Base-by-base conservation (phyloP, 2,113 vertebrate species). In the Vimba vimba region DNA sequence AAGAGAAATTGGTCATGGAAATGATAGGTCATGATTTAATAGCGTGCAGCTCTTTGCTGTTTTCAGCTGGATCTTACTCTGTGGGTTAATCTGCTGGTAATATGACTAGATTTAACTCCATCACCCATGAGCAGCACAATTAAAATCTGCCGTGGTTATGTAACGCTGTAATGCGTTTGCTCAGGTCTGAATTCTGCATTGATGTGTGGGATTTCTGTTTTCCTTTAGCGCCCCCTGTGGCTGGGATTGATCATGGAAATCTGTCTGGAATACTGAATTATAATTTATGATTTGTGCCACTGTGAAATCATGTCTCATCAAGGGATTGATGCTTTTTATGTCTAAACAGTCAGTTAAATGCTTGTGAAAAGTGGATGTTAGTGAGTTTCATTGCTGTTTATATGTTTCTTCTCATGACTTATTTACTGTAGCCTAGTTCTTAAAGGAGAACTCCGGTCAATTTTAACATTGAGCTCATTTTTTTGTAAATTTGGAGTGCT, bases 191-290 rank as follows among this genome's bases (percentile, higher is more conserved):
- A 68, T 52, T 36, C n/a, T 25, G 21, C 10, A 13, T 64, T 52
- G 64, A 64, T 43, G 82, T 2, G 21, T 66, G n/a, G 47, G 55
- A 45, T 30, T 52, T 62, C 4, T n/a, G 89, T 57, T 57, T 7
- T 93, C 87, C 87, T 91, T 36, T 87, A 90, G 90, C 93, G 91
- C 94, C 94, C 92, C 92, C 93, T 93, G 92, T 93, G 91, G 93
- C 88, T 79, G 91, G 80, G 87, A 91, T 89, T 86, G 90, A 92
- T 91, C 87, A 88, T 62, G 73, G 36, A 91, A 92, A 68, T 64
- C 69, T 1, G 1, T 84, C 50, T 76, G 69, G 89, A 93, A 87
- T 86, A 25, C 88, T 91, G 82, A 92, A 91, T 86, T 90, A 92
- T 93, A 91, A 94, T 93, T 93, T 88, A 92, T 66, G 52, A 25